Percentiles rank a stretch among this genome's conserved stretches.
phyloP scores from a whole-genome alignment of 2,888 invertebrate species.

The Busseola fusca region DNA sequence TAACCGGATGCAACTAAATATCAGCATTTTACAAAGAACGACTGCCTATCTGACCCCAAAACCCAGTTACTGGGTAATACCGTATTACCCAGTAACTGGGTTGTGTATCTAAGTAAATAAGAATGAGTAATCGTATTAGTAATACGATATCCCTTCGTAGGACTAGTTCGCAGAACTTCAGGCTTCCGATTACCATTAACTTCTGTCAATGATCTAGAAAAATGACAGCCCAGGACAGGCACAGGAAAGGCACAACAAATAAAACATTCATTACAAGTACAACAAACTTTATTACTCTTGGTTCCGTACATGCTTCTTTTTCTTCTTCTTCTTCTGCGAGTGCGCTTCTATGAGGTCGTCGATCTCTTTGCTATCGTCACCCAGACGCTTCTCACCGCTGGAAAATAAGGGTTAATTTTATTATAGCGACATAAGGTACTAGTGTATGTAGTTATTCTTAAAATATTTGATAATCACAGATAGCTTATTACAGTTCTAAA shows the following conservation, averaged over 20 bases:
- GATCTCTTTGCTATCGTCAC: conserved; percentile 84
- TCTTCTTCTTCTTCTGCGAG: conserved; percentile 83
- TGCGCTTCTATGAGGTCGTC: conserved; percentile 84
- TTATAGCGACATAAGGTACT: neutral
- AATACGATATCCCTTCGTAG: neutral
- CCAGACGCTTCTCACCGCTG: conserved; percentile 85
- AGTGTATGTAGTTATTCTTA: neutral
- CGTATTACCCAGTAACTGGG: too few relatives aligned
- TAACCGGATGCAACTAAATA: neutral
- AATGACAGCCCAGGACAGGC: too few relatives aligned
- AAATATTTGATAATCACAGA: neutral
- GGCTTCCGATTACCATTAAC: neutral
- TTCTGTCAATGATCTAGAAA: neutral
- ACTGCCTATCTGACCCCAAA: neutral
- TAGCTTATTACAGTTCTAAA: too few relatives aligned
- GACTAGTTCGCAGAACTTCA: too few relatives aligned
- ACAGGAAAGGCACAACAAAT: neutral
- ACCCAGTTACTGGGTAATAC: neutral
- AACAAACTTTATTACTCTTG: conserved; percentile 55
- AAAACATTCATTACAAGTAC: conserved; percentile 13
- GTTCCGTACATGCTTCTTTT: conserved; percentile 82
- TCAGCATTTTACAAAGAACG: neutral
- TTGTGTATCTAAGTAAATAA: too few relatives aligned
- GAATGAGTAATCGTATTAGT: too few relatives aligned
- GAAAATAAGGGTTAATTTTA: conserved; percentile 26